Conservation (phyloP, 2,113 vertebrate species). For the Osmerus mordax region DNA sequence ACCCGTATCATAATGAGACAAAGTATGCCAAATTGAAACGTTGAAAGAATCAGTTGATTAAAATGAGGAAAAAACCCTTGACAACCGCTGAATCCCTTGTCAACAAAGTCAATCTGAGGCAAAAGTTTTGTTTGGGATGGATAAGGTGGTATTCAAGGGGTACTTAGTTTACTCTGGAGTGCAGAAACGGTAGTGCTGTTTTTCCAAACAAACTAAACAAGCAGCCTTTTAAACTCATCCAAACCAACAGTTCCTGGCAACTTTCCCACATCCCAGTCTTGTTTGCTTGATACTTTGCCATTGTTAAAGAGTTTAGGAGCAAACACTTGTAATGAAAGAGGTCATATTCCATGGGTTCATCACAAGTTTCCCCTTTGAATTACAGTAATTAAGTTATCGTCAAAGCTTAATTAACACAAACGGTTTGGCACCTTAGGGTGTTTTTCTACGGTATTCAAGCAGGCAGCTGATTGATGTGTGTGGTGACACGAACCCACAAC, state of each 20-base stretch:
- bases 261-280: background rate
- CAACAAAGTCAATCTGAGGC: too few relatives aligned
- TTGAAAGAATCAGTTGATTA: too few relatives aligned
- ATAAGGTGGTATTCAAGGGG: background rate
- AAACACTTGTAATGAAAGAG: constrained; percentile 2
- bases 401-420: constrained; percentile 8
- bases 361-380: constrained; percentile 1
- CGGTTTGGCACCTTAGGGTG: background rate
- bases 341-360: constrained; percentile 7
- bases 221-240: constrained; percentile 10
- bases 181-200: constrained; percentile 2
- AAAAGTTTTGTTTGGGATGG: too few relatives aligned
- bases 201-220: background rate
- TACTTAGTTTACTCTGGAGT: background rate
- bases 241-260: constrained; percentile 20
- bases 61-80: too few relatives aligned
- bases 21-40: too few relatives aligned
- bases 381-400: background rate
- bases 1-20: too few relatives aligned
- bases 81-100: too few relatives aligned
- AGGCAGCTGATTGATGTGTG: constrained; percentile 24
- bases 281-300: background rate
- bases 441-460: background rate
- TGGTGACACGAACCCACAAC: constrained; percentile 10
- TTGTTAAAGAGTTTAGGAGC: constrained; percentile 16